Base-by-base conservation (phyloP, 2,113 vertebrate species). In the Labrus mixtus region DNA sequence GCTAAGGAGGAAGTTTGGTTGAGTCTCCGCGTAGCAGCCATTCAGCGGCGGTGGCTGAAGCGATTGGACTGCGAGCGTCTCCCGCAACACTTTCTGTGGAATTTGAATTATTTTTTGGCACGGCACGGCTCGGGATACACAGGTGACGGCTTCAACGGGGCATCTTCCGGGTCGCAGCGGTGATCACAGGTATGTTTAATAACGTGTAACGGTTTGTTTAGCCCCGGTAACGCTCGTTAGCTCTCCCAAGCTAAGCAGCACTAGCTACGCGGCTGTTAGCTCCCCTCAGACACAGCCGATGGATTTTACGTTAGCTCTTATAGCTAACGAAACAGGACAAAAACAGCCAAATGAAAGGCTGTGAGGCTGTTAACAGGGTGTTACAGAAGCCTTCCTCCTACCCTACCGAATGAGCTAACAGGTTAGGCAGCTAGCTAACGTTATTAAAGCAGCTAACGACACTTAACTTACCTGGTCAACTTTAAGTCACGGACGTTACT, bases 1-100 rank as follows among this genome's bases (percentile, higher is more conserved):
- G 93, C 93, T 90, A 94, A 85, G 94, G 93, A 88, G 83, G 92
- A 92, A 64, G 93, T 94, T 93, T 87, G 93, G 89, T 93, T 92
- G 93, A 90, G 83, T 61, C 67, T 79, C 82, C 54, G 73, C 15
- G 80, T 45, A 79, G 89, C 89, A 89, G 89, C 89, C 91, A 87
- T 89, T 90, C 88, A 94, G 86, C 84, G 37, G 90, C 81, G 19
- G 83, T 89, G 89, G 84, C 82, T 86, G 91, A 90, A 88, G 81
- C 85, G 82, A 81, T 84, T 80, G 87, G 86, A 80, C 85, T 76
- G 75, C 13, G 19, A 66, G 85, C 16, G 55, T 66, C 68, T 81
- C 76, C 76, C 36, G 39, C 65, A 61, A 75, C 69, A 15, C 88
- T 89, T 85, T 91, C 77, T 82, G 84, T 89, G 92, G 92, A 87